A percentile compares a stretch with the other conserved stretches of the same genome.
These are phyloP conservation scores for Cryptotis parvus DNA, from an alignment of 2,113 vertebrate species.

Conservation along the genomic window DNA sequence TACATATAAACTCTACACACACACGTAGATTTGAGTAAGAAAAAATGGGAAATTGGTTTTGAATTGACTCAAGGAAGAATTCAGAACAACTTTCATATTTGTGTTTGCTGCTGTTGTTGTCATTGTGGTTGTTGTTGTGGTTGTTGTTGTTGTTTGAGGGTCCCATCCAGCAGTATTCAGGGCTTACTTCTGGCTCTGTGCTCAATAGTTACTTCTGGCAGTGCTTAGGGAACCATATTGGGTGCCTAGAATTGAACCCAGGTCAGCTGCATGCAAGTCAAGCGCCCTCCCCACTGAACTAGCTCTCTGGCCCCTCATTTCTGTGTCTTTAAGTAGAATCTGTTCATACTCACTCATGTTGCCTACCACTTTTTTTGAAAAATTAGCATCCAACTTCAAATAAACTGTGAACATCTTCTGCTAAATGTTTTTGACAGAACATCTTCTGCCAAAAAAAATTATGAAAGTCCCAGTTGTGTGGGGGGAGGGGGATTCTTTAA, in stretches of 20 bases:
- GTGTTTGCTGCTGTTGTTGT: not conserved
- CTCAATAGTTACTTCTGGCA: no score
- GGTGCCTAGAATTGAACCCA: no score
- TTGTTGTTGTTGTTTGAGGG: no score
- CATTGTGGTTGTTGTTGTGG: not conserved
- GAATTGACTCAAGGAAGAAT: not conserved
- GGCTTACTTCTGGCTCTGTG: no score
- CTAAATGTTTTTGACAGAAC: no score
- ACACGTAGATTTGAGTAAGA: slow-evolving; percentile 16
- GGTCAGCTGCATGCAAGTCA: no score
- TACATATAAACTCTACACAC: not conserved
- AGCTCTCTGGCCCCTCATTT: not conserved
- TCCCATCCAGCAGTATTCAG: no score
- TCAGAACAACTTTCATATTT: not conserved
- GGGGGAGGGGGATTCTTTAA: not conserved
- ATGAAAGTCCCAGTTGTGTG: not conserved
- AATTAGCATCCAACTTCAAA: slow-evolving; percentile 52
- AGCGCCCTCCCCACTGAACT: no score
- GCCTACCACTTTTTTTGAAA: not conserved
- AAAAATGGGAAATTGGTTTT: not conserved
- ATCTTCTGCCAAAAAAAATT: slow-evolving; percentile 5
- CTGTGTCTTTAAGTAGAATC: slow-evolving; percentile 41
- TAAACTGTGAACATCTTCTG: slow-evolving; percentile 7
- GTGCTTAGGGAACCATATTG: no score
- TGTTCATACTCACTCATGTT: not conserved